A percentile compares a stretch with the other conserved stretches of the same genome.
Evolutionary conservation across 2,797 vertebrate species (phyloP).

Genomic region (Neosalanx taihuensis): DNA sequence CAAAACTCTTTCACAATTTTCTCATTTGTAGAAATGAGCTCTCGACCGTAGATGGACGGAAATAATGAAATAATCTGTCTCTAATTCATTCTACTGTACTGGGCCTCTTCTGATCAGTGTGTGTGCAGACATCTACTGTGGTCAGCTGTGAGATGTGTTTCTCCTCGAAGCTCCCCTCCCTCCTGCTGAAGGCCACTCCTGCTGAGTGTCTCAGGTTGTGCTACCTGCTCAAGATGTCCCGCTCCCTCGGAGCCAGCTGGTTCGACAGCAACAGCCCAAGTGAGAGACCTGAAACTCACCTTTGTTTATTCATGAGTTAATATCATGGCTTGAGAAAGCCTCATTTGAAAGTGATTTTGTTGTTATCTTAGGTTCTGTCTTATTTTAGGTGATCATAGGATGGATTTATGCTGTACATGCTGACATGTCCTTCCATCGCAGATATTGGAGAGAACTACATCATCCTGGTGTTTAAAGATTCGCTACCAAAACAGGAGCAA

Average conservation of each 20-base stretch:
- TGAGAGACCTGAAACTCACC: constrained; percentile 51
- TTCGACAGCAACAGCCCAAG: constrained; percentile 74
- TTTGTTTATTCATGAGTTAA: background rate
- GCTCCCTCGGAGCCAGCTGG: constrained; percentile 57
- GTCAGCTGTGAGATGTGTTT: constrained; percentile 82
- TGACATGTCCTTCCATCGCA: constrained; percentile 42
- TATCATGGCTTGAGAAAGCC: background rate
- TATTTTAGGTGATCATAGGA: too few species aligned
- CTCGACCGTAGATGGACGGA: background rate
- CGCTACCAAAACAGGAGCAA: constrained; percentile 69
- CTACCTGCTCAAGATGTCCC: constrained; percentile 70
- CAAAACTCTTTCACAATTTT: constrained; percentile 31
- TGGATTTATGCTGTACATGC: too few species aligned
- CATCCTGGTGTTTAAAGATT: constrained; percentile 80
- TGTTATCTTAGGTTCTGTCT: too few species aligned
- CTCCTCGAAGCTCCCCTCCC: constrained; percentile 71
- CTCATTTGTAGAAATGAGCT: background rate
- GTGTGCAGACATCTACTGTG: constrained; percentile 75
- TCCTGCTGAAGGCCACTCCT: constrained; percentile 76
- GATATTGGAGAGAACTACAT: constrained; percentile 78
- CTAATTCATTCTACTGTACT: too few species aligned
- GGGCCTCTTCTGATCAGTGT: constrained; percentile 44
- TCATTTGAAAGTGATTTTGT: background rate
- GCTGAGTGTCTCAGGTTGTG: constrained; percentile 69
- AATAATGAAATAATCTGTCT: too few species aligned